These are phyloP conservation scores for Dinocampus coccinellae DNA, from an alignment of 2,888 invertebrate species.

Conservation along the genomic window DNA sequence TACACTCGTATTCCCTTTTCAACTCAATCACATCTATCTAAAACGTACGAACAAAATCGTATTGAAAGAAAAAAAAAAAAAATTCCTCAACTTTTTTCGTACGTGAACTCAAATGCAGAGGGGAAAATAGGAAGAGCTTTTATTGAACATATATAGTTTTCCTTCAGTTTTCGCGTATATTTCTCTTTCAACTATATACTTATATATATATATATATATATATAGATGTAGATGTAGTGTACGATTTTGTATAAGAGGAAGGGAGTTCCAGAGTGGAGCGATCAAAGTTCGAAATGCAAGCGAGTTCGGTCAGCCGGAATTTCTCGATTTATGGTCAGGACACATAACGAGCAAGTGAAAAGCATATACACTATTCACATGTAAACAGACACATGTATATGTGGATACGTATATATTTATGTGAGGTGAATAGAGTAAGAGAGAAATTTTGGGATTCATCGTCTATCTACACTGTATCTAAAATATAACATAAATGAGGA, in stretches of 20 bases:
- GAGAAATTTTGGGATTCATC: conserved; percentile 2
- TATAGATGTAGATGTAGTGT: neutral
- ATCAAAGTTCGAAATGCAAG: conserved; percentile 38
- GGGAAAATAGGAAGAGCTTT: too few relatives aligned
- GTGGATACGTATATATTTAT: neutral
- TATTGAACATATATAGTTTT: neutral
- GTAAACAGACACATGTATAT: neutral
- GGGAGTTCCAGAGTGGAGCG: conserved; percentile 24
- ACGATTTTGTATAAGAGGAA: conserved; percentile 15
- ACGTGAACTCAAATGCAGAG: neutral
- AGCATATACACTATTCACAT: conserved; percentile 13
- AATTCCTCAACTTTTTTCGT: neutral
- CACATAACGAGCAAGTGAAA: conserved; percentile 38
- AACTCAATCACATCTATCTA: neutral
- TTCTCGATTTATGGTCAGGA: conserved; percentile 49
- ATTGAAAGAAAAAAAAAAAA: too few relatives aligned
- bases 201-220: neutral
- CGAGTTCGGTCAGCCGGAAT: conserved; percentile 49
- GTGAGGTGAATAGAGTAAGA: neutral
- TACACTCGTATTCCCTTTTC: neutral
- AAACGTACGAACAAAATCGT: neutral
- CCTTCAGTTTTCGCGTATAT: neutral
- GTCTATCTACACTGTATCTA: conserved; percentile 5
- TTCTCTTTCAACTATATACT: neutral
- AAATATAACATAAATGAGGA: conserved; percentile 22